Evolutionary conservation across 2,113 vertebrate genomes (phyloP).

Genomic region (Loxodonta africana): DNA sequence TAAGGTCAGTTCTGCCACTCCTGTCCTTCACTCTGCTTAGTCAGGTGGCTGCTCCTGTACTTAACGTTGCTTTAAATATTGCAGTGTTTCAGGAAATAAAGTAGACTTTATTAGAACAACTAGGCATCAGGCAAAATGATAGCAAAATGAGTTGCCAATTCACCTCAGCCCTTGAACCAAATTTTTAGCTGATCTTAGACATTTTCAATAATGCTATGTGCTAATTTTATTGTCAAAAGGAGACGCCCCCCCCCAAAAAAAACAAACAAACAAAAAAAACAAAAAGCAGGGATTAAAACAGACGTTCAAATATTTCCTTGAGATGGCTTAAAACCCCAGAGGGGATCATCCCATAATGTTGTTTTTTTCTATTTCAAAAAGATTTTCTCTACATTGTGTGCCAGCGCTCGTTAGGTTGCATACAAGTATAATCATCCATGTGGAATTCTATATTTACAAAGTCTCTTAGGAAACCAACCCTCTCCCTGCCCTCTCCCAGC

Average conservation of each 20-base stretch:
- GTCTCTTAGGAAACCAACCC: background rate
- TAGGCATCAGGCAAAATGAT: background rate
- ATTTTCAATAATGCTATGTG: background rate
- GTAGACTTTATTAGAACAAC: background rate
- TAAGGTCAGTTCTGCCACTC: background rate
- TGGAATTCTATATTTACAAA: conserved; percentile 56
- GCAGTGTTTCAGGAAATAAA: background rate
- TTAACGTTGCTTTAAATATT: background rate
- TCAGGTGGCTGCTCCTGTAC: background rate
- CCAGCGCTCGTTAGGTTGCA: conserved; percentile 19
- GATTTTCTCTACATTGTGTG: background rate
- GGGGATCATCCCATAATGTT: background rate
- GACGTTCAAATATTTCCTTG: background rate
- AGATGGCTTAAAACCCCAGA: conserved; percentile 23
- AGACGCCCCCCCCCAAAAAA: background rate
- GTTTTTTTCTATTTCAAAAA: conserved; percentile 3
- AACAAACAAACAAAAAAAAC: background rate
- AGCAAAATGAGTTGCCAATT: background rate
- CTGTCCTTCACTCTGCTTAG: background rate
- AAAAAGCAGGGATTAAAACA: background rate
- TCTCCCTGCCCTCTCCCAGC: background rate
- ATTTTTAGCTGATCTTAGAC: background rate
- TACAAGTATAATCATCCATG: conserved; percentile 26
- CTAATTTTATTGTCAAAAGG: conserved; percentile 6
- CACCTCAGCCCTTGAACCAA: background rate